A percentile compares a stretch with the other conserved stretches of the same genome.
Conservation (phyloP, 2,797 vertebrate species). For the Aplochiton taeniatus region DNA sequence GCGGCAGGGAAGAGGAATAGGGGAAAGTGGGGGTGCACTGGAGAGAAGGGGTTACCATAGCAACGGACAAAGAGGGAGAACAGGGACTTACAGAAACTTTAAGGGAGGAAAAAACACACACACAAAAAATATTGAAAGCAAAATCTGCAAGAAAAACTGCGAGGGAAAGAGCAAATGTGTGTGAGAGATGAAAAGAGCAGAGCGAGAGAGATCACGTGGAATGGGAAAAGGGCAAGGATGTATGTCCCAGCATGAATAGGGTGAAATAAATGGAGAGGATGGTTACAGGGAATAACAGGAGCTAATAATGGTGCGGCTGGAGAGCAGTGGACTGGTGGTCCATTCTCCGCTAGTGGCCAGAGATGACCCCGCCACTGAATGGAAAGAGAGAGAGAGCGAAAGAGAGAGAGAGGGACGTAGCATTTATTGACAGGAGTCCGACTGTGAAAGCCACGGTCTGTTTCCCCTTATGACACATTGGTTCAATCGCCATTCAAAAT, state of each 20-base stretch:
- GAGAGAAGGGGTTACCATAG: slow-evolving; percentile 72
- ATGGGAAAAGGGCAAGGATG: too few species aligned
- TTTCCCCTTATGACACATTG: neutral
- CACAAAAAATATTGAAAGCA: slow-evolving; percentile 43
- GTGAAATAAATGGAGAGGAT: too few species aligned
- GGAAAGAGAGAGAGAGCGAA: neutral
- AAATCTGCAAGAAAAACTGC: slow-evolving; percentile 22
- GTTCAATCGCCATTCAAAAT: neutral
- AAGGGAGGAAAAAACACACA: slow-evolving; percentile 49
- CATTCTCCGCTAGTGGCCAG: neutral
- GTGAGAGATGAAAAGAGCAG: neutral
- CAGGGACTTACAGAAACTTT: slow-evolving; percentile 64
- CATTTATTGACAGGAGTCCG: slow-evolving; percentile 4
- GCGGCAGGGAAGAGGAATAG: slow-evolving; percentile 59
- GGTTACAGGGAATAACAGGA: too few species aligned
- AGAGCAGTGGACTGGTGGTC: neutral
- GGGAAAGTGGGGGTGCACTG: slow-evolving; percentile 63
- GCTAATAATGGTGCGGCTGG: neutral
- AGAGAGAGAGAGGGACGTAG: neutral
- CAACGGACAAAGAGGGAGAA: slow-evolving; percentile 68
- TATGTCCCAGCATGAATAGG: too few species aligned
- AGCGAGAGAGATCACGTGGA: neutral
- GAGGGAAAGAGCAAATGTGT: neutral
- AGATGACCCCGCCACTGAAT: slow-evolving; percentile 8
- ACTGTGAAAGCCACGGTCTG: neutral